Percentiles rank a stretch among this genome's conserved stretches.
These are phyloP conservation scores for Taphrorychus bicolor DNA, from an alignment of 2,888 invertebrate genomes.

Conservation along the genomic window DNA sequence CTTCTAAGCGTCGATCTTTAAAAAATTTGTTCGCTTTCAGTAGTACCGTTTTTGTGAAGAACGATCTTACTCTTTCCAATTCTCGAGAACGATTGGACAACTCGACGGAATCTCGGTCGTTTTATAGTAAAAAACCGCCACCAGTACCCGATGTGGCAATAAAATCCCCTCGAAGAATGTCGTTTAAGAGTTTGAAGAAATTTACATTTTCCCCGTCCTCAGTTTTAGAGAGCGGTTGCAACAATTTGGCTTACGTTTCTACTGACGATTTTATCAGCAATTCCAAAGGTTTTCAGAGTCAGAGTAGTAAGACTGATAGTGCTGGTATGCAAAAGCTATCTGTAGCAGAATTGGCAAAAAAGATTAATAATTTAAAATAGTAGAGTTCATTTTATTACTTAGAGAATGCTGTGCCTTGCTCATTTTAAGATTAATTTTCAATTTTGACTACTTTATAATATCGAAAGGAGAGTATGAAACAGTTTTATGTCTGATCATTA, in stretches of 20 bases:
- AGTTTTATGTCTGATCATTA: too few species aligned
- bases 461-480: too few species aligned
- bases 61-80: not conserved
- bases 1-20: conserved; percentile 45
- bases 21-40: conserved; percentile 47
- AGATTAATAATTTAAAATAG: not conserved
- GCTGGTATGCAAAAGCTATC: not conserved
- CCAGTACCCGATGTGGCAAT: conserved; percentile 7
- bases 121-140: conserved; percentile 30
- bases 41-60: not conserved
- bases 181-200: conserved; percentile 53
- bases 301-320: not conserved
- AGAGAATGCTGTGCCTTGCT: too few species aligned
- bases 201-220: conserved; percentile 30
- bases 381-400: too few species aligned
- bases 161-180: conserved; percentile 41
- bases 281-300: not conserved
- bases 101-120: conserved; percentile 31
- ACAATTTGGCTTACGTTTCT: not conserved
- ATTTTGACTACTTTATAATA: too few species aligned
- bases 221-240: not conserved
- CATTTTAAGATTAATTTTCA: too few species aligned
- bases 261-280: too few species aligned
- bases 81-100: not conserved
- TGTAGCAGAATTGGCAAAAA: conserved; percentile 1